Base-by-base conservation (phyloP, 2,888 invertebrate species). In the Antheraea assamensis region DNA sequence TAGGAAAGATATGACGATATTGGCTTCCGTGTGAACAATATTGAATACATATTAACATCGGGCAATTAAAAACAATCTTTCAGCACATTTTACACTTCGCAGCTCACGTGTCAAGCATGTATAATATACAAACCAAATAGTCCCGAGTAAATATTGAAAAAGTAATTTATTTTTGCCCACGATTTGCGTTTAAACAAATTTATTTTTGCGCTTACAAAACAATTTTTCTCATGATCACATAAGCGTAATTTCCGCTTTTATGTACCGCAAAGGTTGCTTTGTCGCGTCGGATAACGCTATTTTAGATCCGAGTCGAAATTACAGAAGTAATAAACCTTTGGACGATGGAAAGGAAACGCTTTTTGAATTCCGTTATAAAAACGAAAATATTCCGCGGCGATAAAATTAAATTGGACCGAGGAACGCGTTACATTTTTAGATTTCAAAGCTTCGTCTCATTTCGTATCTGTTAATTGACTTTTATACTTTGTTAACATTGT, bases 311-410 rank as follows among this genome's bases (percentile, higher is more conserved):
- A 64, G 7, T 68, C 31, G 68, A 35, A 35, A 68, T 68, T 21
- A 35, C 35, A 68, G 68, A n/a, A n/a, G 68, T 68, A 35, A 68
- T 35, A 68, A 68, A 68, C 68, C 68, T 35, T 35, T n/a, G 31
- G 15, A 35, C 3, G 68, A n/a, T 68, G 3, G 35, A 68, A 35
- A 68, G 68, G 68, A 35, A 68, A 68, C 35, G 68, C 68, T 68
- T 35, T 68, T 35, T 68, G 35, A 15, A 68, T 68, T 68, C 35
- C 68, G 68, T 68, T 35, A 68, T 31, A 68, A 64, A 35, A 68
- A 68, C 68, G 35, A n/a, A 35, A 35, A 35, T 68, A 21, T 68
- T 68, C 35, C 68, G 68, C 68, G 31, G 68, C n/a, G 35, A n/a
- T 68, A 68, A 68, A 68, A n/a, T 68, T 68, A 68, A 35, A 68